These are phyloP conservation scores for Dinoponera quadriceps DNA, from an alignment of 1,140 invertebrate species.

Conservation along the genomic window DNA sequence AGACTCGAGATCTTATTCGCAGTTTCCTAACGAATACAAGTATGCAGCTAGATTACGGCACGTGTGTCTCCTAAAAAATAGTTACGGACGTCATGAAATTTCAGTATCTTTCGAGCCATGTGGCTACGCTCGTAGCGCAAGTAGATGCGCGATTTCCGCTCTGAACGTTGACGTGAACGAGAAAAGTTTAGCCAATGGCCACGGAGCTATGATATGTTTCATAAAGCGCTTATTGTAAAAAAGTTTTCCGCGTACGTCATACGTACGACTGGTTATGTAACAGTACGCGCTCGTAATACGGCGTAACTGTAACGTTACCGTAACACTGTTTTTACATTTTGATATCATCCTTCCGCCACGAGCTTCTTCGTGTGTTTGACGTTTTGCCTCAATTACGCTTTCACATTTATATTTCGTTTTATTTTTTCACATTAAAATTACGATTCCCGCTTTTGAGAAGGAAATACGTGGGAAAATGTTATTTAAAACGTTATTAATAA, in stretches of 20 bases:
- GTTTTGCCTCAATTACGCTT: not conserved
- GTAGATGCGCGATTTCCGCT: conserved; percentile 26
- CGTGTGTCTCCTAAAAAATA: not conserved
- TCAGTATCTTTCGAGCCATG: conserved; percentile 15
- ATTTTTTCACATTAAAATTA: not conserved
- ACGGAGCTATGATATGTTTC: not conserved
- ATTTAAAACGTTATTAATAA: not conserved
- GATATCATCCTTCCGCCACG: not conserved
- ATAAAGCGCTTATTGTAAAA: conserved; percentile 35
- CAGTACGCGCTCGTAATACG: not conserved
- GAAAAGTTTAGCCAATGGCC: conserved; percentile 30
- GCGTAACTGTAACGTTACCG: not conserved
- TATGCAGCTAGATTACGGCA: not conserved
- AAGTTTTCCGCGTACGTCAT: not conserved
- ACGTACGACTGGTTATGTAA: not conserved
- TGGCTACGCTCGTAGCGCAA: not conserved
- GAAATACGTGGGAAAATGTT: not conserved
- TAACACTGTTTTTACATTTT: not conserved
- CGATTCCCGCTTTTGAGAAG: not conserved
- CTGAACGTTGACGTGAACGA: conserved; percentile 10
- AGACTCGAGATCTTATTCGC: not conserved
- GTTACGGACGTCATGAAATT: conserved; percentile 27
- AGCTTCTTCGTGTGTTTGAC: not conserved
- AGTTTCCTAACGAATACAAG: not conserved
- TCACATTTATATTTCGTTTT: not conserved